Percentiles rank a stretch among this genome's conserved stretches.
phyloP scores from a whole-genome alignment of 2,888 invertebrate genomes.

The Drosophila mayaguana region DNA sequence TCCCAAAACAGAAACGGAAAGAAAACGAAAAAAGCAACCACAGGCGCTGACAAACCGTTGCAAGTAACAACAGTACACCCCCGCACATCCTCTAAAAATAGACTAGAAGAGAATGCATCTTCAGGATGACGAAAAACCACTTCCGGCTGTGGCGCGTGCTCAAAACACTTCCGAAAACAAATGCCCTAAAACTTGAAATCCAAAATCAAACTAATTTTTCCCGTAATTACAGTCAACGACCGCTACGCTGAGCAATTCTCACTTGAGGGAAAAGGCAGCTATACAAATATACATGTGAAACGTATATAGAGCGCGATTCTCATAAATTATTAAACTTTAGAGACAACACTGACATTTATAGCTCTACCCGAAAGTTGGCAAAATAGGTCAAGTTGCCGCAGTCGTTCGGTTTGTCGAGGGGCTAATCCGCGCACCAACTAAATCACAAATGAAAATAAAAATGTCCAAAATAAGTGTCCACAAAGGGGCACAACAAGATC shows the following conservation, averaged over 20 bases:
- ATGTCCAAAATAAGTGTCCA: constrained; percentile 76
- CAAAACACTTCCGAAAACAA: constrained; percentile 41
- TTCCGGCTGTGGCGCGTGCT: constrained; percentile 77
- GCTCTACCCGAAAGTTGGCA: constrained; percentile 71
- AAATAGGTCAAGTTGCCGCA: constrained; percentile 77
- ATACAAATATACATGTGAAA: constrained; percentile 19
- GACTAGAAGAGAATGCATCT: constrained; percentile 25
- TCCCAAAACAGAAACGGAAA: constrained; percentile 12
- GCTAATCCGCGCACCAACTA: constrained; percentile 72
- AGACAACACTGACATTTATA: constrained; percentile 77
- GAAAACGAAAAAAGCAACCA: constrained; percentile 27
- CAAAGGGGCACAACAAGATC: constrained; percentile 62
- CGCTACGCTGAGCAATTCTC: constrained; percentile 31
- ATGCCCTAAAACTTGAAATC: constrained; percentile 59
- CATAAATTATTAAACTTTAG: constrained; percentile 78
- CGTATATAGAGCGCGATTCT: constrained; percentile 25
- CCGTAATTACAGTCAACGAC: constrained; percentile 63
- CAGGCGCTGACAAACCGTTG: constrained; percentile 70
- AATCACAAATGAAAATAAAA: constrained; percentile 81
- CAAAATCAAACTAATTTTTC: constrained; percentile 74
- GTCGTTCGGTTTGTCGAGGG: constrained; percentile 36
- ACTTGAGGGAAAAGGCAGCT: constrained; percentile 31
- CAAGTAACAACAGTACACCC: constrained; percentile 40
- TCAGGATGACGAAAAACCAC: constrained; percentile 48
- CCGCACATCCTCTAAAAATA: constrained; percentile 53